Evolutionary conservation across 2,888 invertebrate species (phyloP).

Genomic region (Cryptops parisi): DNA sequence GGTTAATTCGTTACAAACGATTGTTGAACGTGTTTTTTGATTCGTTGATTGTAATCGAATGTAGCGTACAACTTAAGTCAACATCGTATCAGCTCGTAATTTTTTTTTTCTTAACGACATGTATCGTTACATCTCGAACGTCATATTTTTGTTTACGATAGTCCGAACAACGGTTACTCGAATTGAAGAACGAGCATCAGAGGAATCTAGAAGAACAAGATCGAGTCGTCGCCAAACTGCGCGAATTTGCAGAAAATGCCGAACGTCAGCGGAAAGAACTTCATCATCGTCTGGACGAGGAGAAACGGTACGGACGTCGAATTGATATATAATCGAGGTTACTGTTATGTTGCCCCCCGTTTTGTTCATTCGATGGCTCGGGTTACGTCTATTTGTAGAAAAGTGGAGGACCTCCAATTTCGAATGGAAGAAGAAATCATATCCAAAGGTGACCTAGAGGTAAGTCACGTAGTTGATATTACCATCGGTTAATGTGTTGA

Average conservation of each 20-base stretch:
- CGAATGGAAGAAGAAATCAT: constrained; percentile 81
- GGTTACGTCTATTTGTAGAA: no score
- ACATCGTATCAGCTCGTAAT: no score
- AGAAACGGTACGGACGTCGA: constrained; percentile 2
- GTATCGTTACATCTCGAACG: background rate
- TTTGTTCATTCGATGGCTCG: no score
- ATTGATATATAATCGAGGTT: background rate
- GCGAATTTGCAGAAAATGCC: constrained; percentile 28
- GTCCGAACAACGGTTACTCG: constrained; percentile 28
- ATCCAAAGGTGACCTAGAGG: constrained; percentile 74
- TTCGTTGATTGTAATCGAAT: background rate
- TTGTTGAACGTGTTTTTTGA: background rate
- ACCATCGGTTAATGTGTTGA: no score
- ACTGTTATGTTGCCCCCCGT: background rate
- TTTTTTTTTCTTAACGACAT: no score
- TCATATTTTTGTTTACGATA: constrained; percentile 18
- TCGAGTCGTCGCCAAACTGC: constrained; percentile 38
- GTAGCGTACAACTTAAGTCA: no score
- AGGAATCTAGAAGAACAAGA: constrained; percentile 39
- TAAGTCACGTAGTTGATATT: constrained; percentile 35
- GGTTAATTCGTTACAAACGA: no score
- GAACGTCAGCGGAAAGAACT: constrained; percentile 29
- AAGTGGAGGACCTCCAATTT: constrained; percentile 79
- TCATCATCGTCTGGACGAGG: constrained; percentile 29
- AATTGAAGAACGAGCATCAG: constrained; percentile 27